Conservation (phyloP, 2,888 invertebrate genomes). For the Athripsodes cinereus region DNA sequence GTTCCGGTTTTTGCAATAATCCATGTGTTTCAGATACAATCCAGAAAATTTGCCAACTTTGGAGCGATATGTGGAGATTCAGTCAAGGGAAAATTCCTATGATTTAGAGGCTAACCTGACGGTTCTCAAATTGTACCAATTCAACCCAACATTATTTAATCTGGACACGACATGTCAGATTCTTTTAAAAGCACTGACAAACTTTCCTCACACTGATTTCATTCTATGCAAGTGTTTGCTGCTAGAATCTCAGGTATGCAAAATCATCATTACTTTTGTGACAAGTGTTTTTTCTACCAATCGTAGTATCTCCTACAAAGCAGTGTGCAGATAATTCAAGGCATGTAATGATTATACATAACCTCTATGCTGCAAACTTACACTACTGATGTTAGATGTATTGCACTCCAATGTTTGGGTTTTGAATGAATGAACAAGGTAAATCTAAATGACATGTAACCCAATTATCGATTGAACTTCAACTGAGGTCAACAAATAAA, state of each 20-base stretch:
- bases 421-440: too few species aligned
- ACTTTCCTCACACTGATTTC: slow-evolving; percentile 96
- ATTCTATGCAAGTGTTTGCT: slow-evolving; percentile 95
- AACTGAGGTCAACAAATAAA: too few species aligned
- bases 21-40: slow-evolving; percentile 67
- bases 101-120: slow-evolving; percentile 97
- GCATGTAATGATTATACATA: too few species aligned
- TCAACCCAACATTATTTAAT: slow-evolving; percentile 85
- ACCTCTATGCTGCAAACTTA: too few species aligned
- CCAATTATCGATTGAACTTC: too few species aligned
- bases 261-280: too few species aligned
- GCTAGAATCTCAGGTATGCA: slow-evolving; percentile 60
- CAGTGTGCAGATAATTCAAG: too few species aligned
- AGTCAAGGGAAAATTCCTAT: slow-evolving; percentile 88
- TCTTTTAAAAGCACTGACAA: slow-evolving; percentile 90
- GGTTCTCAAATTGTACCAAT: slow-evolving; percentile 93
- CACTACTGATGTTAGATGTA: too few species aligned
- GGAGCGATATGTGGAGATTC: slow-evolving; percentile 89
- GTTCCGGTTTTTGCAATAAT: background rate
- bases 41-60: slow-evolving; percentile 88
- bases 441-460: too few species aligned
- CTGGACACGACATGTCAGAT: slow-evolving; percentile 82
- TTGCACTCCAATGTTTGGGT: too few species aligned
- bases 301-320: too few species aligned
- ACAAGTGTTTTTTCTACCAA: too few species aligned